Base-by-base conservation (phyloP, 2,888 invertebrate species). In the Stenichneumon culpator region DNA sequence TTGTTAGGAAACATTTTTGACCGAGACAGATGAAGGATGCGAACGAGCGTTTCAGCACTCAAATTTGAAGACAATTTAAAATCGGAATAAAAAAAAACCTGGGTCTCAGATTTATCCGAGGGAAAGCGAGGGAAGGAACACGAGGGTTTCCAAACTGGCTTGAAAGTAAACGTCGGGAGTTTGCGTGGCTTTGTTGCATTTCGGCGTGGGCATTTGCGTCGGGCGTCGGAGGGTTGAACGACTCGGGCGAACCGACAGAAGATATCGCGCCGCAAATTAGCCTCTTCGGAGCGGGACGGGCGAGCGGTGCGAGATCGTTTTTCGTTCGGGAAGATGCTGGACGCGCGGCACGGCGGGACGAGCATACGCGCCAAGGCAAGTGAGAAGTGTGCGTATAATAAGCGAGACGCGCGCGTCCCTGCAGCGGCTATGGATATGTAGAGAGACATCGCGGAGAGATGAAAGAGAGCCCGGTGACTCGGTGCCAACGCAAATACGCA, bases 401-500 rank as follows among this genome's bases (percentile, higher is more conserved):
- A 73, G 36, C 52, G 60, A 57, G 25, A 52, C 81, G 36, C 67
- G 63, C 47, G 32, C 68, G 54, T 70, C 63, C 63, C 69, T 78
- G 60, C 74, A 54, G 70, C 36, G 69, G 25, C 32, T 54, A 2
- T n/a, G 75, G 57, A 74, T 67, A 65, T 47, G 54, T 50, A 75
- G 74, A 85, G 74, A 82, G 79, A 86, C 72, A 78, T 79, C 82
- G 67, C 78, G 75, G 65, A 54, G 81, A 87, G 86, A 86, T 92
- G 92, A 93, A 92, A 92, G 93, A 91, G 91, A 91, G 90, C 89
- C 89, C 36, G 78, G 86, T 87, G 86, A 88, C 87, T 87, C 86
- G 89, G 88, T 93, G 93, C 93, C 93, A 93, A 93, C 89, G 90
- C 92, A 93, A 93, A 93, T 93, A 93, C 92, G 91, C 88, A 79